phyloP scores from a whole-genome alignment of 30 jellyfish, hydroid and myxozoan species.

The Pseudorhiza aurosa region DNA sequence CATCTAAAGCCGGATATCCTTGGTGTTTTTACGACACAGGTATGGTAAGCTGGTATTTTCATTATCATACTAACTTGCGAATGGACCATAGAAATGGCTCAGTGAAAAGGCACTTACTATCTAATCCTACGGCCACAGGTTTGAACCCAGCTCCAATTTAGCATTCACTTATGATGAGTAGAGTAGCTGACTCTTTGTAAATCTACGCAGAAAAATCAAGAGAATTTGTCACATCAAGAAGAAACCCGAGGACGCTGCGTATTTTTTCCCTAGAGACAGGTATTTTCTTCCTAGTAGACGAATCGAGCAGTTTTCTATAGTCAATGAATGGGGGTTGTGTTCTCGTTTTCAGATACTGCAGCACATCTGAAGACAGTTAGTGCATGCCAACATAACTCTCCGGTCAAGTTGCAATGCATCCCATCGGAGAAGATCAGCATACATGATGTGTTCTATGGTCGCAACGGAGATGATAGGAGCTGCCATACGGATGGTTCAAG shows the following conservation, averaged over 20 bases:
- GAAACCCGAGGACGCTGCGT: not conserved
- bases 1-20: not conserved
- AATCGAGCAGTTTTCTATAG: not conserved
- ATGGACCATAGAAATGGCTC: no score
- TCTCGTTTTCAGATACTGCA: constrained; percentile 1
- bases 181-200: no score
- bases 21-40: constrained; percentile 61
- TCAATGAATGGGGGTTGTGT: not conserved
- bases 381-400: constrained; percentile 36
- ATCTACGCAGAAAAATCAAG: not conserved
- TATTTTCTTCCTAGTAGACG: not conserved
- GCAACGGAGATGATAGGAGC: constrained; percentile 22
- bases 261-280: not conserved
- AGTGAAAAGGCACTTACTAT: no score
- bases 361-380: constrained; percentile 11
- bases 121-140: no score
- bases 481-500: constrained; percentile 19
- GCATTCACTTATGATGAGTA: no score
- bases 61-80: no score
- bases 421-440: constrained; percentile 20
- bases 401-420: constrained; percentile 16
- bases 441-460: constrained; percentile 57
- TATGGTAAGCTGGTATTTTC: no score
- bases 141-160: no score
- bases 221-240: not conserved